phyloP scores from a whole-genome alignment of 1,140 invertebrate genomes.

The Trichonephila clavata region DNA sequence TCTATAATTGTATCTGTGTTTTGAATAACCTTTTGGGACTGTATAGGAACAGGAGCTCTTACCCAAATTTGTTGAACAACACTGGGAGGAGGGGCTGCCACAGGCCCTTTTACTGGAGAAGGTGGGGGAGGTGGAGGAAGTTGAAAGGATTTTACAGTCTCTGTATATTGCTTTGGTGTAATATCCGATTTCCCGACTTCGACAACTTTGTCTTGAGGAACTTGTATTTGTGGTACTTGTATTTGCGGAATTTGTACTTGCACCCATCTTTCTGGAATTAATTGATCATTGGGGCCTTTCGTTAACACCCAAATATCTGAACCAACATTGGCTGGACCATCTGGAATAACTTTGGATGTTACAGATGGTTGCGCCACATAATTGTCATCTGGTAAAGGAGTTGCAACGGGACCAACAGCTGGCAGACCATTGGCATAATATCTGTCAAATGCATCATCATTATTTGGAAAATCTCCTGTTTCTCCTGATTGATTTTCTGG shows the following conservation, averaged over 20 bases:
- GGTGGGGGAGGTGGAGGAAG: neutral
- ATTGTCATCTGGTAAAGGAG: constrained; percentile 63
- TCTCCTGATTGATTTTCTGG: constrained; percentile 56
- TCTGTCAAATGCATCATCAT: constrained; percentile 60
- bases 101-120: neutral
- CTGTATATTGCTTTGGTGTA: neutral
- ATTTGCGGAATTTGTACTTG: constrained; percentile 19
- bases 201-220: neutral
- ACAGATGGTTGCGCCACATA: constrained; percentile 48
- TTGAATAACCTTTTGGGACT: neutral
- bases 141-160: neutral
- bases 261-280: constrained; percentile 43
- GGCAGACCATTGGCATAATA: constrained; percentile 52
- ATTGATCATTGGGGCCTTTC: constrained; percentile 59
- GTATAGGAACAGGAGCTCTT: neutral
- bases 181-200: constrained; percentile 45
- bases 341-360: constrained; percentile 50
- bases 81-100: neutral
- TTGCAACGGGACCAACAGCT: constrained; percentile 72
- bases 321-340: neutral
- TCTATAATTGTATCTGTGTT: neutral
- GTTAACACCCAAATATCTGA: constrained; percentile 57
- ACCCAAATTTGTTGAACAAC: constrained; percentile 60
- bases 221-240: neutral
- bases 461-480: neutral